Evolutionary conservation across 1,140 invertebrate species (phyloP).

Genomic region (Monochamus saltuarius): DNA sequence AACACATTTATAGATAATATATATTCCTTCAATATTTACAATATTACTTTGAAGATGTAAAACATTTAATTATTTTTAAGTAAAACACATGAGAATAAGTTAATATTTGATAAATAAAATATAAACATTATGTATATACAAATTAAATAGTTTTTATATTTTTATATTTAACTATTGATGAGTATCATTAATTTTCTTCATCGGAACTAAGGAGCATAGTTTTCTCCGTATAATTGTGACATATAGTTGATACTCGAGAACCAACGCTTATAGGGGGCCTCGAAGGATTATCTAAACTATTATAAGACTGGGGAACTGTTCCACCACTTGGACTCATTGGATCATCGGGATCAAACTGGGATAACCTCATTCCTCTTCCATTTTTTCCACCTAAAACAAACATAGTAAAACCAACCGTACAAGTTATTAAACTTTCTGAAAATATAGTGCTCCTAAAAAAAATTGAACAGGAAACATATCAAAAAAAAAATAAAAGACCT

Average conservation of each 20-base stretch:
- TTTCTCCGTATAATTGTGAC: constrained; percentile 89
- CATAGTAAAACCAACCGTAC: background rate
- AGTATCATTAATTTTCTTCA: constrained; percentile 76
- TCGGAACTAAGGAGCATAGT: constrained; percentile 94
- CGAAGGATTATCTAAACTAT: constrained; percentile 50
- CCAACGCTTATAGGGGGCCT: constrained; percentile 59
- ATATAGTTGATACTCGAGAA: constrained; percentile 74
- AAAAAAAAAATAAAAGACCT: too few relatives aligned
- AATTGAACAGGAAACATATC: too few relatives aligned
- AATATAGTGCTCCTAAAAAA: too few relatives aligned
- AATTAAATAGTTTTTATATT: background rate
- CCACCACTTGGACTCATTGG: constrained; percentile 51
- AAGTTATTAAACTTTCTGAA: too few relatives aligned
- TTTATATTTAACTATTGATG: background rate
- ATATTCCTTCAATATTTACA: too few relatives aligned
- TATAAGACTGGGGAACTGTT: constrained; percentile 44
- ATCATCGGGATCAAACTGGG: constrained; percentile 69
- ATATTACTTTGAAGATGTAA: background rate
- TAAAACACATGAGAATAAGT: background rate
- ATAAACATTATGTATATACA: too few relatives aligned
- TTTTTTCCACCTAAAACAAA: constrained; percentile 60
- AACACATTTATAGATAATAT: too few relatives aligned
- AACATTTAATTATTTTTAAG: constrained; percentile 1
- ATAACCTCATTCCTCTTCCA: constrained; percentile 64
- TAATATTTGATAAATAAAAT: too few relatives aligned